Conservation (phyloP, 2,113 vertebrate species). For the Channa maculata region DNA sequence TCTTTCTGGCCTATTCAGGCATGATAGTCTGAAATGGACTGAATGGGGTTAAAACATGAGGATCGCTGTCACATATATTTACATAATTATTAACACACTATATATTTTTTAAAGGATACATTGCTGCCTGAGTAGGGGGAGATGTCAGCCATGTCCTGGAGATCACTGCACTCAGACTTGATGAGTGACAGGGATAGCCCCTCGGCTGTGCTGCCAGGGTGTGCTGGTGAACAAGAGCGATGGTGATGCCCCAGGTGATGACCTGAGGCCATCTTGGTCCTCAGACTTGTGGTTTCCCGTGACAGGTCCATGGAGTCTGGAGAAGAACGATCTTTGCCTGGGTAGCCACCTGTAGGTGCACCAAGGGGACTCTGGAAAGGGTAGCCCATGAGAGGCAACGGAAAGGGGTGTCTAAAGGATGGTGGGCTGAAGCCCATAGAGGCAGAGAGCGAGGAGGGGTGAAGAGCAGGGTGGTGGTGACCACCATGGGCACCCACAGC, state of each 20-base stretch:
- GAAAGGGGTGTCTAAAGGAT: slow-evolving; percentile 96
- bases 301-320: slow-evolving; percentile 98
- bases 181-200: slow-evolving; percentile 97
- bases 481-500: slow-evolving; percentile 88
- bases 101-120: slow-evolving; percentile 91
- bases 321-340: slow-evolving; percentile 92
- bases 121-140: slow-evolving; percentile 98
- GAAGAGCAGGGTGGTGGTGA: slow-evolving; percentile 92
- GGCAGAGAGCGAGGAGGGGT: slow-evolving; percentile 95
- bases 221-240: slow-evolving; percentile 93
- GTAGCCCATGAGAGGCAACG: slow-evolving; percentile 96
- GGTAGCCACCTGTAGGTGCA: slow-evolving; percentile 89
- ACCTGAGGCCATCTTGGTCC: slow-evolving; percentile 96
- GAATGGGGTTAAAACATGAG: slow-evolving; percentile 18
- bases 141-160: slow-evolving; percentile 98
- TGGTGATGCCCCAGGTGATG: slow-evolving; percentile 91
- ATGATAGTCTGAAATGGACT: slow-evolving; percentile 25
- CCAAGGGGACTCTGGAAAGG: slow-evolving; percentile 95
- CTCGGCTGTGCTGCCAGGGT: slow-evolving; percentile 91
- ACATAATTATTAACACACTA: neutral
- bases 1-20: slow-evolving; percentile 12
- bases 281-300: slow-evolving; percentile 93
- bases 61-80: neutral
- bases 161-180: slow-evolving; percentile 97
- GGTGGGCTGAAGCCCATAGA: slow-evolving; percentile 92